These are phyloP conservation scores for Tiphia femorata DNA, from an alignment of 2,888 invertebrate species.

Conservation along the genomic window DNA sequence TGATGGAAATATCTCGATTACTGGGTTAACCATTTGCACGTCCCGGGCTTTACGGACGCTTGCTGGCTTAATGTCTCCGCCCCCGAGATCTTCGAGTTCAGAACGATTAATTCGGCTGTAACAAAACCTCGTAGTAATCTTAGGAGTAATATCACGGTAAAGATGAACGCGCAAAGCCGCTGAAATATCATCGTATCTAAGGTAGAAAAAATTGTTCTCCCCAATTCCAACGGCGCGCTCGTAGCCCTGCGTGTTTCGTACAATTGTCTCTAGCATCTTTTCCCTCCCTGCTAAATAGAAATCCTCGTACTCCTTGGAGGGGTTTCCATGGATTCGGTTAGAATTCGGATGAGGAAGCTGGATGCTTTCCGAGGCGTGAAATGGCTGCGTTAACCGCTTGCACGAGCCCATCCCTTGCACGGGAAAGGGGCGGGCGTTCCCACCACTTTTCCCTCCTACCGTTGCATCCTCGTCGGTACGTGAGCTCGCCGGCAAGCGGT, in stretches of 20 bases:
- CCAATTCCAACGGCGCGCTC: background rate
- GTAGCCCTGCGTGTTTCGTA: slow-evolving; percentile 17
- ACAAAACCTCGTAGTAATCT: too few species aligned
- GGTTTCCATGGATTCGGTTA: slow-evolving; percentile 57
- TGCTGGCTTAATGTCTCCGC: background rate
- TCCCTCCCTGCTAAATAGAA: slow-evolving; percentile 53
- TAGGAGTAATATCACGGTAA: background rate
- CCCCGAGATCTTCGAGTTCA: background rate
- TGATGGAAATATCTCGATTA: slow-evolving; percentile 31
- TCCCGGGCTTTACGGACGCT: background rate
- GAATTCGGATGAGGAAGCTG: slow-evolving; percentile 64
- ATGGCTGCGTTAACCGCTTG: slow-evolving; percentile 68
- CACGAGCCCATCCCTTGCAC: slow-evolving; percentile 50
- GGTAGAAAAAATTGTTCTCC: background rate
- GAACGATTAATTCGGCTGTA: too few species aligned
- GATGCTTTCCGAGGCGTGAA: slow-evolving; percentile 67
- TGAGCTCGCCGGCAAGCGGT: background rate
- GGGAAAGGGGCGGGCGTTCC: slow-evolving; percentile 46
- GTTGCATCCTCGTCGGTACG: slow-evolving; percentile 12
- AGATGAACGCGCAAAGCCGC: background rate
- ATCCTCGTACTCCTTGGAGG: slow-evolving; percentile 43
- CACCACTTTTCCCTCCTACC: slow-evolving; percentile 14
- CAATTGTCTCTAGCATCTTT: slow-evolving; percentile 42
- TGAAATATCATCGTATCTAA: background rate
- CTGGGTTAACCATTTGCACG: slow-evolving; percentile 12